These are phyloP conservation scores for Brachirus orientalis DNA, from an alignment of 2,113 vertebrate genomes.

Conservation along the genomic window DNA sequence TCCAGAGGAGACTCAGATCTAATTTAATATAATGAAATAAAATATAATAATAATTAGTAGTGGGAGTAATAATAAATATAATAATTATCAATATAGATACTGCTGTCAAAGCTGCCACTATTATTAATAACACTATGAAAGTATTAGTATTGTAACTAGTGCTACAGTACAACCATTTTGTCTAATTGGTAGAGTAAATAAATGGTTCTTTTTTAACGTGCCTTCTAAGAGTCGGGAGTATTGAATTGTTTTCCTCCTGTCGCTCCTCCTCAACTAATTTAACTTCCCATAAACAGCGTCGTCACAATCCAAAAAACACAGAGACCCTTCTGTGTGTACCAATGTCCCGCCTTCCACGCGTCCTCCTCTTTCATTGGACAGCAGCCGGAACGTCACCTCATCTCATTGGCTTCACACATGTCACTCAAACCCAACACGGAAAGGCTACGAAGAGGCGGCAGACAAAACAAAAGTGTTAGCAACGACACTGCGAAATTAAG, in stretches of 20 bases:
- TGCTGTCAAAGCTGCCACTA: no score
- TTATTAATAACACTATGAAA: no score
- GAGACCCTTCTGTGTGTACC: slow-evolving; percentile 2
- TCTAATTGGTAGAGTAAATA: no score
- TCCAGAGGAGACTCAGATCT: no score
- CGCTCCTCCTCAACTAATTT: neutral
- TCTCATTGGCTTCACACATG: slow-evolving; percentile 50
- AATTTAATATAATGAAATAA: no score
- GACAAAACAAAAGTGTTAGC: slow-evolving; percentile 61
- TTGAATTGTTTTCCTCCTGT: neutral
- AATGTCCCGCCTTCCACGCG: slow-evolving; percentile 34
- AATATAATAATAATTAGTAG: no score
- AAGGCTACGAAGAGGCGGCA: slow-evolving; percentile 70
- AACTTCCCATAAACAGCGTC: slow-evolving; percentile 35
- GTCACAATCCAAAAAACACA: slow-evolving; percentile 42
- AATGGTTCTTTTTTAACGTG: neutral
- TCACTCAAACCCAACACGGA: slow-evolving; percentile 69
- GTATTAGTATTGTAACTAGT: no score
- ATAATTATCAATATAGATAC: no score
- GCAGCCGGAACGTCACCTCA: fast-evolving
- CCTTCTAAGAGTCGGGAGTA: no score
- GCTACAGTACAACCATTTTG: no score
- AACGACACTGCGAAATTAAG: slow-evolving; percentile 28
- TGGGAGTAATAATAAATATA: no score
- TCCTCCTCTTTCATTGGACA: slow-evolving; percentile 48